Percentiles rank a stretch among this genome's conserved stretches.
These are phyloP conservation scores for Carpatolechia fugitivella DNA, from an alignment of 2,888 invertebrate genomes.

Conservation along the genomic window DNA sequence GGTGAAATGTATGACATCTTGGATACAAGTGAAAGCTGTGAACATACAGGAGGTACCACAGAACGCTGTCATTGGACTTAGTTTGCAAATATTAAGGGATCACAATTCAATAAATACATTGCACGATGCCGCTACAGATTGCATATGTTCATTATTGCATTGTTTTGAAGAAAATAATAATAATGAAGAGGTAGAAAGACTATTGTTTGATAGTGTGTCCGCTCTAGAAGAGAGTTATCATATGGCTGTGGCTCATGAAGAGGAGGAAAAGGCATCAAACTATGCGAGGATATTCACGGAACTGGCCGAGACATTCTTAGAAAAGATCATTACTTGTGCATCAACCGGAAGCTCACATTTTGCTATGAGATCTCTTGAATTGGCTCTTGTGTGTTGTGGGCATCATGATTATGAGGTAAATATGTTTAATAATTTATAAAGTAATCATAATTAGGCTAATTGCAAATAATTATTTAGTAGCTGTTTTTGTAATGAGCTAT, in stretches of 20 bases:
- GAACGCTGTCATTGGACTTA: conserved; percentile 85
- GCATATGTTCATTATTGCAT: conserved; percentile 91
- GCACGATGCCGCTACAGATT: conserved; percentile 95
- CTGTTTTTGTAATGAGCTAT: too few species aligned
- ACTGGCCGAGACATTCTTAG: conserved; percentile 93
- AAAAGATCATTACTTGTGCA: conserved; percentile 86
- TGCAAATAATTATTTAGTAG: too few species aligned
- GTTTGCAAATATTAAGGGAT: conserved; percentile 84
- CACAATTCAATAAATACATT: conserved; percentile 81
- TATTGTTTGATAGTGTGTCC: conserved; percentile 90
- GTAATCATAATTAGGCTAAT: not conserved
- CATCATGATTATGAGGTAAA: conserved; percentile 97
- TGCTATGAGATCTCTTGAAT: conserved; percentile 90
- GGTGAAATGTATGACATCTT: conserved; percentile 92
- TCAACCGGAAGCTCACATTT: conserved; percentile 83
- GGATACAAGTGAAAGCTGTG: conserved; percentile 92
- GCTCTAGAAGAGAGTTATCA: conserved; percentile 92
- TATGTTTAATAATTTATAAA: not conserved
- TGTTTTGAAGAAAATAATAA: conserved; percentile 88
- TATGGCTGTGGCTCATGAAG: conserved; percentile 94
- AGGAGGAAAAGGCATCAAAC: conserved; percentile 95
- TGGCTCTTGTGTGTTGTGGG: conserved; percentile 94
- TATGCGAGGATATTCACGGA: conserved; percentile 97
- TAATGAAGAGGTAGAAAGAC: conserved; percentile 85
- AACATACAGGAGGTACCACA: conserved; percentile 86